phyloP scores from a whole-genome alignment of 2,888 invertebrate genomes.

The Leptinotarsa haldemani region DNA sequence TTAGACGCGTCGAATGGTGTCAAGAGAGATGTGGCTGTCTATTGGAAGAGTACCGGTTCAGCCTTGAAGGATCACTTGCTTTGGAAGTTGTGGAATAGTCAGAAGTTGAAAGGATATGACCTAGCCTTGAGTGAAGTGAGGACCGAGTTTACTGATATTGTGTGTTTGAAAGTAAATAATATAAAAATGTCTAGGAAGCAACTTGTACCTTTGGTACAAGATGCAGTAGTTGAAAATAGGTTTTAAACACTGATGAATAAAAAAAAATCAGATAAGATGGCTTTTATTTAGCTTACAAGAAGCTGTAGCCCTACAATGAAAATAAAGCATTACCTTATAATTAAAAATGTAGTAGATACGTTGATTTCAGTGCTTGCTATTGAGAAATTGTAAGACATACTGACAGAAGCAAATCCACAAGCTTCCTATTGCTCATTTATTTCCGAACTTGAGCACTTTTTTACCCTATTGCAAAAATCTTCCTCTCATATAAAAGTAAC shows the following conservation, averaged over 20 bases:
- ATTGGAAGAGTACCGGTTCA: conserved; percentile 50
- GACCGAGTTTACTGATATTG: conserved; percentile 64
- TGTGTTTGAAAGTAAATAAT: conserved; percentile 72
- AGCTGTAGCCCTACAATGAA: too few relatives aligned
- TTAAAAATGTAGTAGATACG: too few relatives aligned
- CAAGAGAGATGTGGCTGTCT: conserved; percentile 71
- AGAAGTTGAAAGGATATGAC: conserved; percentile 55
- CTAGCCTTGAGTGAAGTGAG: conserved; percentile 63
- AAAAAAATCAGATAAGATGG: neutral
- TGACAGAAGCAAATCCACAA: too few relatives aligned
- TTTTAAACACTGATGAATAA: neutral
- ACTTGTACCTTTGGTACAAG: conserved; percentile 71
- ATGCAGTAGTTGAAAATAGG: conserved; percentile 16
- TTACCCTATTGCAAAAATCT: too few relatives aligned
- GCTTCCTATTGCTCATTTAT: too few relatives aligned
- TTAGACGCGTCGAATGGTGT: conserved; percentile 69
- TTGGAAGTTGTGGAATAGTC: conserved; percentile 55
- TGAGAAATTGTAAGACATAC: too few relatives aligned
- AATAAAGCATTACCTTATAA: too few relatives aligned
- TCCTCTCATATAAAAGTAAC: too few relatives aligned
- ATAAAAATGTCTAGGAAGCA: conserved; percentile 76
- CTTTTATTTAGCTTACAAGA: neutral
- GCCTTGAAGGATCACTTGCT: conserved; percentile 63
- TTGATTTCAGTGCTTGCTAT: too few relatives aligned
- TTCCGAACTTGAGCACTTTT: too few relatives aligned